Conservation (phyloP, 2,113 vertebrate species). For the Gorsachius goisagi region DNA sequence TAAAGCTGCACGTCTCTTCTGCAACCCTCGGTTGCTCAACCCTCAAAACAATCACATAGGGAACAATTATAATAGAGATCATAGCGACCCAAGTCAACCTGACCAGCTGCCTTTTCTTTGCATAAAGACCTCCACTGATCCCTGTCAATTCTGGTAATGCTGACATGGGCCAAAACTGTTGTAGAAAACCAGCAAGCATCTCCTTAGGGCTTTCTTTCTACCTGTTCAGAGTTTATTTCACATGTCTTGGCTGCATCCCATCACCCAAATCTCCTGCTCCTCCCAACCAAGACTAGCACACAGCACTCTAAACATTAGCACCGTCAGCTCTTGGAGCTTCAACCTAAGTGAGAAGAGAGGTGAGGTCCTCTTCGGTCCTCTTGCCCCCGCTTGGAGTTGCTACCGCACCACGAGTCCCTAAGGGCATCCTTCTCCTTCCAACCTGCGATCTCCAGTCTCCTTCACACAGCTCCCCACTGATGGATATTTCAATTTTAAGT, state of each 20-base stretch:
- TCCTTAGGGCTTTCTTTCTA: neutral
- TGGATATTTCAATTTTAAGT: neutral
- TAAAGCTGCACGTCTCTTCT: neutral
- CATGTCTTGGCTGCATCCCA: neutral
- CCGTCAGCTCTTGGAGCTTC: neutral
- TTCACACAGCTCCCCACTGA: neutral
- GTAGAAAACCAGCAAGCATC: neutral
- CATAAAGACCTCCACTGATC: neutral
- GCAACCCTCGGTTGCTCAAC: slow-evolving; percentile 25
- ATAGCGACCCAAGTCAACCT: slow-evolving; percentile 21
- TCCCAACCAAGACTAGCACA: neutral
- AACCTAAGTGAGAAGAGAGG: rapidly evolving
- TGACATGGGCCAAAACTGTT: neutral
- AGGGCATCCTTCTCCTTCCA: neutral
- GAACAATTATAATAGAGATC: slow-evolving; percentile 49
- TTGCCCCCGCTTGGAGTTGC: neutral
- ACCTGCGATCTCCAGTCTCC: neutral
- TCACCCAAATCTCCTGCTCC: neutral
- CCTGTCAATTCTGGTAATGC: neutral
- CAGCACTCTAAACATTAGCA: neutral
- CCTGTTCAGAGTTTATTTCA: neutral
- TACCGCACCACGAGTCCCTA: neutral
- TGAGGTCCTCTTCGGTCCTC: neutral
- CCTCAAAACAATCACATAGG: slow-evolving; percentile 47
- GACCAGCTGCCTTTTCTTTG: slow-evolving; percentile 33